These are phyloP conservation scores for Apoda limacodes DNA, from an alignment of 2,888 invertebrate genomes.

Conservation along the genomic window DNA sequence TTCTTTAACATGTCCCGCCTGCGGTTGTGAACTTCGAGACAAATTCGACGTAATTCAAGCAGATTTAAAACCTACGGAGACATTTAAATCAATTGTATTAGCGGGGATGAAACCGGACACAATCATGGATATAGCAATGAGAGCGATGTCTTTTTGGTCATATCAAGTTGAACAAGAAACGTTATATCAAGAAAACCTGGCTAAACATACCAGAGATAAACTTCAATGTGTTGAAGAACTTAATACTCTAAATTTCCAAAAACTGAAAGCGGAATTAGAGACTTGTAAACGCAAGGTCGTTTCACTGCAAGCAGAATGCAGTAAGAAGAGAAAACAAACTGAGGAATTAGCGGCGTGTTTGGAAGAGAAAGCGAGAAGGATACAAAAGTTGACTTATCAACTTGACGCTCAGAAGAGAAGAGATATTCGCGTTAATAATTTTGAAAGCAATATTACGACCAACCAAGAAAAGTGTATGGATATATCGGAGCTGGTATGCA, in stretches of 20 bases:
- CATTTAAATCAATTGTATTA: conserved; percentile 63
- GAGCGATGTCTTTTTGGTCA: conserved; percentile 67
- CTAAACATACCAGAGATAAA: conserved; percentile 56
- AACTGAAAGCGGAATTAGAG: conserved; percentile 57
- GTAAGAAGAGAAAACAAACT: conserved; percentile 53
- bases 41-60: conserved; percentile 67
- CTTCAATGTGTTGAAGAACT: conserved; percentile 57
- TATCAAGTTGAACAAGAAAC: conserved; percentile 66
- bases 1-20: conserved; percentile 58
- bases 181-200: conserved; percentile 56
- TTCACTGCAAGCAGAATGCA: conserved; percentile 50
- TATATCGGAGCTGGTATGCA: conserved; percentile 50
- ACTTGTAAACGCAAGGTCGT: conserved; percentile 55
- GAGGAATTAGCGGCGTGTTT: conserved; percentile 52
- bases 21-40: conserved; percentile 56
- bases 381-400: conserved; percentile 58
- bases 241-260: conserved; percentile 50
- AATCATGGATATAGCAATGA: conserved; percentile 66
- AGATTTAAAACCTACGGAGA: conserved; percentile 60
- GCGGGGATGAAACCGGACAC: conserved; percentile 65
- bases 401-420: conserved; percentile 52
- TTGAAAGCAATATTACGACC: conserved; percentile 27
- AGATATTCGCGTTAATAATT: conserved; percentile 39
- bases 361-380: conserved; percentile 55
- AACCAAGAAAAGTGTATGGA: conserved; percentile 51